Conservation (phyloP, 1,140 invertebrate species). For the Bicyclus anynana region DNA sequence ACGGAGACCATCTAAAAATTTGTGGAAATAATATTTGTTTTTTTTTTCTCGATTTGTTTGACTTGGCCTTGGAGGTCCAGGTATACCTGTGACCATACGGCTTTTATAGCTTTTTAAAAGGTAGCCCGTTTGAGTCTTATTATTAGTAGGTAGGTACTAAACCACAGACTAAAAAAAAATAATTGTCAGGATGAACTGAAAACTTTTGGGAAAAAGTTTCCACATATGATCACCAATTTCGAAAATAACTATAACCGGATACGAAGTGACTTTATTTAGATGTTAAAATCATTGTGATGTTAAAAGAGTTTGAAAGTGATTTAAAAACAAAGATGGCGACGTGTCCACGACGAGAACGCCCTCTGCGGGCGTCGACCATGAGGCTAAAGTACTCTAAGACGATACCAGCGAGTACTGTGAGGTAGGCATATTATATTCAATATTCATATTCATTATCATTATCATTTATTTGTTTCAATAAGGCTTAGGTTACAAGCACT, state of each 20-base stretch:
- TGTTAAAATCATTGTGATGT: conserved; percentile 1
- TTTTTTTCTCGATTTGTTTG: too few relatives aligned
- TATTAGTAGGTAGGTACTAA: neutral
- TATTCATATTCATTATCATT: neutral
- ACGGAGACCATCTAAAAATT: too few relatives aligned
- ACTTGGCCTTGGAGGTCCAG: too few relatives aligned
- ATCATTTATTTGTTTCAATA: neutral
- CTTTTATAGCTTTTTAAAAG: too few relatives aligned
- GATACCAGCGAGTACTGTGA: conserved; percentile 54
- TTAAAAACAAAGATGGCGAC: conserved; percentile 48
- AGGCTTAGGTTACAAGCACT: too few relatives aligned
- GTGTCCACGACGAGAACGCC: conserved; percentile 51
- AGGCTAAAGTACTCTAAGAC: conserved; percentile 66
- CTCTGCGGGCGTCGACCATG: conserved; percentile 44
- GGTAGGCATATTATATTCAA: conserved; percentile 31
- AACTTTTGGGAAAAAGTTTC: conserved; percentile 34
- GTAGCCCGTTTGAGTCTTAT: too few relatives aligned
- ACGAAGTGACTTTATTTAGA: neutral
- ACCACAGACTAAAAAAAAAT: conserved; percentile 19
- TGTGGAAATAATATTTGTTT: too few relatives aligned
- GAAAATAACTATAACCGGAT: neutral
- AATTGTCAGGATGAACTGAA: conserved; percentile 20
- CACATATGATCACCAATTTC: conserved; percentile 15
- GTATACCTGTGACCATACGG: too few relatives aligned
- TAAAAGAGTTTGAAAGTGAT: neutral